These are phyloP conservation scores for Porphyrio hochstetteri DNA, from an alignment of 2,113 vertebrate genomes.

Conservation along the genomic window DNA sequence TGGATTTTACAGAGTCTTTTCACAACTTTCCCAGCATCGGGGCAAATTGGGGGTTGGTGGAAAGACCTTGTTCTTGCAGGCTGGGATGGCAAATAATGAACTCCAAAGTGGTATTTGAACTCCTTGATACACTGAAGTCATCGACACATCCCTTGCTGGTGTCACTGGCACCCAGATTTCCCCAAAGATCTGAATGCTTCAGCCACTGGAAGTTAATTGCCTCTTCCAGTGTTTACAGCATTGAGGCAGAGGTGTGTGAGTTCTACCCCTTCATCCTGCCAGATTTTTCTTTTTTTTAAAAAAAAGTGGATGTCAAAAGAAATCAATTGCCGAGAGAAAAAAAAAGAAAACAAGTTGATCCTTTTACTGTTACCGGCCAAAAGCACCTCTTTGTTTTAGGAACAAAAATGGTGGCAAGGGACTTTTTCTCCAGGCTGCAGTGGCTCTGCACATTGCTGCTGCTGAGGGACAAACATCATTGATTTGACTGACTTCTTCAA, in stretches of 20 bases:
- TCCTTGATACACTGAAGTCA: background rate
- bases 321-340: constrained; percentile 29
- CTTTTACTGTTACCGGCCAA: constrained; percentile 34
- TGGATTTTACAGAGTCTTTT: background rate
- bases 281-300: background rate
- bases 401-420: constrained; percentile 37
- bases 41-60: background rate
- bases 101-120: background rate
- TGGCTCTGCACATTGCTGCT: constrained; percentile 33
- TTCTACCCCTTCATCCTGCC: background rate
- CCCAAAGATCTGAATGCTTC: background rate
- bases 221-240: background rate
- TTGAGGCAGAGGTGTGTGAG: background rate
- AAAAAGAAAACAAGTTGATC: constrained; percentile 26
- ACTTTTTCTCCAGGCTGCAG: background rate
- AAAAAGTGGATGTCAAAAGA: background rate
- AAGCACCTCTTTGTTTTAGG: constrained; percentile 24
- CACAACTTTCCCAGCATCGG: background rate
- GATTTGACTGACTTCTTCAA: constrained; percentile 44
- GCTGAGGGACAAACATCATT: constrained; percentile 3
- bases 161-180: background rate
- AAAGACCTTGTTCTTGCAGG: background rate
- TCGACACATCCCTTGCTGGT: background rate
- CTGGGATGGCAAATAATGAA: background rate
- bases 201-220: background rate